A percentile compares a stretch with the other conserved stretches of the same genome.
Conservation (phyloP, 53 echinoderm and acorn worm species). For the Henricia sp. region DNA sequence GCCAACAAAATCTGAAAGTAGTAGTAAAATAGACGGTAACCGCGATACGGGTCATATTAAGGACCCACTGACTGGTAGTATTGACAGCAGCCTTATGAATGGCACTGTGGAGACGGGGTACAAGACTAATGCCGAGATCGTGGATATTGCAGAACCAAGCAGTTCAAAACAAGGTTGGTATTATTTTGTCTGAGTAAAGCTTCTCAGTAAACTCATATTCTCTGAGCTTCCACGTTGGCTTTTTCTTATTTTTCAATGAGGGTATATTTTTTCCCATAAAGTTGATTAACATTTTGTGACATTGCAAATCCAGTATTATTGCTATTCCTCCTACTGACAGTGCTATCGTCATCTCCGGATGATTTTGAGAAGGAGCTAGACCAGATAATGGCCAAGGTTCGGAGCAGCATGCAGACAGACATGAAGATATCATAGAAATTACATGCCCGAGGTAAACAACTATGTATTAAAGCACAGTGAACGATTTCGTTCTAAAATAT, state of each 20-base stretch:
- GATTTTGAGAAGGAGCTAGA: constrained; percentile 79
- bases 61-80: background rate
- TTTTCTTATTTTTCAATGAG: no score
- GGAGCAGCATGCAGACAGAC: constrained; percentile 54
- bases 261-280: no score
- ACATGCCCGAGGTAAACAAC: background rate
- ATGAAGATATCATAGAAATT: constrained; percentile 36
- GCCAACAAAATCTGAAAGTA: background rate
- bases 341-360: constrained; percentile 61
- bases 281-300: no score
- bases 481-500: no score
- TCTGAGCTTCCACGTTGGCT: no score
- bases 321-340: constrained; percentile 10
- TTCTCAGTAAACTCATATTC: no score
- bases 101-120: constrained; percentile 46
- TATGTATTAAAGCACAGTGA: no score
- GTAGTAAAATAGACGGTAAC: background rate
- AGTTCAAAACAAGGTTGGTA: constrained; percentile 20
- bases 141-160: background rate
- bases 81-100: constrained; percentile 28
- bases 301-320: no score
- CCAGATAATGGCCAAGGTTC: constrained; percentile 69
- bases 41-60: background rate
- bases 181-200: background rate
- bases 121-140: constrained; percentile 40